A percentile compares a stretch with the other conserved stretches of the same genome.
Evolutionary conservation across 2,113 vertebrate genomes (phyloP).

Genomic region (Orcinus orca): DNA sequence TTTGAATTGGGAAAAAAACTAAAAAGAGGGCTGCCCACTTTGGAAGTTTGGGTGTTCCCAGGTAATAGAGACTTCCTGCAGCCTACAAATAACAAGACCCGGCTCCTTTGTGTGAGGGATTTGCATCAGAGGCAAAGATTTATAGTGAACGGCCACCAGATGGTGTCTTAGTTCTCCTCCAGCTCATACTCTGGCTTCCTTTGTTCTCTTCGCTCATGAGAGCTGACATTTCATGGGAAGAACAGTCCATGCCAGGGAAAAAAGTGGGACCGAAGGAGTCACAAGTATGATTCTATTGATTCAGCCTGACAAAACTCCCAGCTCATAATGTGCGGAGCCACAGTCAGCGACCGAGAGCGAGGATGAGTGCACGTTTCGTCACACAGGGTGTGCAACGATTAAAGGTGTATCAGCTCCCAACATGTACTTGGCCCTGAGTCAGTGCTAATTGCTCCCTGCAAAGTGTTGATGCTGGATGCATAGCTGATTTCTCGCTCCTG

Average conservation of each 20-base stretch:
- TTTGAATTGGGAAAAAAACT: background rate
- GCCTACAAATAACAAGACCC: background rate
- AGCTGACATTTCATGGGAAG: constrained; percentile 9
- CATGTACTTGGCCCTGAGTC: constrained; percentile 27
- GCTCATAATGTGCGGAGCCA: background rate
- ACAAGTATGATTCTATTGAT: background rate
- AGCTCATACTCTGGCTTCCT: background rate
- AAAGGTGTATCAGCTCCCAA: constrained; percentile 13
- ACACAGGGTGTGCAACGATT: background rate
- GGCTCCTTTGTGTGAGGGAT: background rate
- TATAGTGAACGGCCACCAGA: constrained; percentile 62
- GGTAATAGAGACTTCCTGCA: background rate
- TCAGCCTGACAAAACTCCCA: background rate
- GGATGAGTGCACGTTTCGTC: background rate
- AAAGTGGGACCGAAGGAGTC: background rate
- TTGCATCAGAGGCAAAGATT: constrained; percentile 20
- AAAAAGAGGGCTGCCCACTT: background rate
- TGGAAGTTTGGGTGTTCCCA: background rate
- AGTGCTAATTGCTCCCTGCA: background rate
- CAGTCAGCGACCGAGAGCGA: background rate
- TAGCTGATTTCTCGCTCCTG: background rate
- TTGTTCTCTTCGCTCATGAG: background rate
- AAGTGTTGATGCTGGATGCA: background rate
- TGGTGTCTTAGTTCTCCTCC: constrained; percentile 32
- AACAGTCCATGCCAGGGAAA: background rate